A percentile compares a stretch with the other conserved stretches of the same genome.
These are phyloP conservation scores for Eupithecia centaureata DNA, from an alignment of 2,888 invertebrate genomes.

Conservation along the genomic window DNA sequence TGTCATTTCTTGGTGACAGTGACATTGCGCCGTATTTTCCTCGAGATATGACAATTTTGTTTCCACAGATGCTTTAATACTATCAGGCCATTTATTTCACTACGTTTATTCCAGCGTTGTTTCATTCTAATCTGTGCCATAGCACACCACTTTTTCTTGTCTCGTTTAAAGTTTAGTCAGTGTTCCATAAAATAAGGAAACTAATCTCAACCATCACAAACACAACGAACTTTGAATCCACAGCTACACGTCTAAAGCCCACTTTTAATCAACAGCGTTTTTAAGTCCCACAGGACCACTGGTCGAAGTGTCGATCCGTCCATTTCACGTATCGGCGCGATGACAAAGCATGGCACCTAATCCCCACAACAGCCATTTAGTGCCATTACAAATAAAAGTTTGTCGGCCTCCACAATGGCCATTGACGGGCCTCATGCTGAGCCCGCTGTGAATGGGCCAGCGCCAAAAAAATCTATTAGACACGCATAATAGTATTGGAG, in stretches of 20 bases:
- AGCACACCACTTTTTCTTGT: background rate
- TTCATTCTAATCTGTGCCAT: background rate
- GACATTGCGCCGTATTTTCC: conserved; percentile 35
- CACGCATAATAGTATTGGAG: conserved; percentile 73
- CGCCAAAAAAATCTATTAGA: conserved; percentile 82
- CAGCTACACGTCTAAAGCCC: background rate
- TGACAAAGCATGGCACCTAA: conserved; percentile 78
- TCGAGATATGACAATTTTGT: conserved; percentile 60
- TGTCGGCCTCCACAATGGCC: conserved; percentile 71
- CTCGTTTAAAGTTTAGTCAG: background rate
- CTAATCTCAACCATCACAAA: background rate
- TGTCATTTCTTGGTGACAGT: conserved; percentile 56
- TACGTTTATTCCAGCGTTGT: background rate
- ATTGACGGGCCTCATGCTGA: conserved; percentile 80
- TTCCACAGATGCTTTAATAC: background rate
- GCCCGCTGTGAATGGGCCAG: conserved; percentile 75
- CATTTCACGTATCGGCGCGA: conserved; percentile 53
- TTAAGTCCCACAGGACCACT: conserved; percentile 16
- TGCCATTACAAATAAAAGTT: conserved; percentile 81
- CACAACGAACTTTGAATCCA: background rate
- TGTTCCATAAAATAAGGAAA: background rate
- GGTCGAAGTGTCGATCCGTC: conserved; percentile 52
- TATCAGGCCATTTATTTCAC: background rate
- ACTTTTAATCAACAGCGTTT: background rate
- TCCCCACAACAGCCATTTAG: conserved; percentile 82